phyloP scores from a whole-genome alignment of 2,888 invertebrate genomes.

The Drosophila suboccidentalis region DNA sequence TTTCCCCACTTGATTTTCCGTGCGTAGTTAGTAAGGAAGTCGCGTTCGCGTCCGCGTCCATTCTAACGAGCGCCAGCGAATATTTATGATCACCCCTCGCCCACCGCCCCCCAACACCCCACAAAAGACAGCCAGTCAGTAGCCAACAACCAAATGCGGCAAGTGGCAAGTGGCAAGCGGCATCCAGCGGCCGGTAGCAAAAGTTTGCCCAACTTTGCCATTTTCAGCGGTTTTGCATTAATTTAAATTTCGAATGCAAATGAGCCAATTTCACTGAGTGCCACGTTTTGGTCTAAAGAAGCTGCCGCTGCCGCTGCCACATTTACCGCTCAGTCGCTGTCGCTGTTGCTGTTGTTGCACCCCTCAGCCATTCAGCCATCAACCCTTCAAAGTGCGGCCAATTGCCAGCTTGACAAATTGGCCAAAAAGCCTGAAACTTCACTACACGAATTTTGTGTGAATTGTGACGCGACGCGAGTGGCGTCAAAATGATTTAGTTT shows the following conservation, averaged over 20 bases:
- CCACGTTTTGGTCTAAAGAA: slow-evolving; percentile 65
- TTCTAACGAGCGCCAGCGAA: slow-evolving; percentile 82
- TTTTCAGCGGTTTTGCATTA: slow-evolving; percentile 82
- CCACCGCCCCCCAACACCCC: not conserved
- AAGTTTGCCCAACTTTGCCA: slow-evolving; percentile 74
- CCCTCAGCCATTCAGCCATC: slow-evolving; percentile 24
- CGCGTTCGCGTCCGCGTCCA: slow-evolving; percentile 74
- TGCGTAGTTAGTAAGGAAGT: slow-evolving; percentile 81
- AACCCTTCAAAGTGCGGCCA: slow-evolving; percentile 71
- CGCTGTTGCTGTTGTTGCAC: slow-evolving; percentile 15
- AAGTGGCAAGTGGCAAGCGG: slow-evolving; percentile 16
- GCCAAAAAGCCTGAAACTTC: slow-evolving; percentile 48
- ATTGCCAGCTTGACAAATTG: slow-evolving; percentile 80
- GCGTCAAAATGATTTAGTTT: slow-evolving; percentile 82
- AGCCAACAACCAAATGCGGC: slow-evolving; percentile 30
- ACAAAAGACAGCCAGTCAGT: not conserved
- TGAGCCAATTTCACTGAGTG: slow-evolving; percentile 83
- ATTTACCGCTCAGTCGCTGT: slow-evolving; percentile 2
- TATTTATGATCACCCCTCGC: slow-evolving; percentile 80
- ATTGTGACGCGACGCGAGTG: slow-evolving; percentile 70
- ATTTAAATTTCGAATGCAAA: slow-evolving; percentile 85
- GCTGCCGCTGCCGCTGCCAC: slow-evolving; percentile 29
- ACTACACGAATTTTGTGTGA: slow-evolving; percentile 63
- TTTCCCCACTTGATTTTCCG: slow-evolving; percentile 80
- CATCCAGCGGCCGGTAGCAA: slow-evolving; percentile 45